phyloP scores from a whole-genome alignment of 2,113 vertebrate genomes.

The Otocyon megalotis region DNA sequence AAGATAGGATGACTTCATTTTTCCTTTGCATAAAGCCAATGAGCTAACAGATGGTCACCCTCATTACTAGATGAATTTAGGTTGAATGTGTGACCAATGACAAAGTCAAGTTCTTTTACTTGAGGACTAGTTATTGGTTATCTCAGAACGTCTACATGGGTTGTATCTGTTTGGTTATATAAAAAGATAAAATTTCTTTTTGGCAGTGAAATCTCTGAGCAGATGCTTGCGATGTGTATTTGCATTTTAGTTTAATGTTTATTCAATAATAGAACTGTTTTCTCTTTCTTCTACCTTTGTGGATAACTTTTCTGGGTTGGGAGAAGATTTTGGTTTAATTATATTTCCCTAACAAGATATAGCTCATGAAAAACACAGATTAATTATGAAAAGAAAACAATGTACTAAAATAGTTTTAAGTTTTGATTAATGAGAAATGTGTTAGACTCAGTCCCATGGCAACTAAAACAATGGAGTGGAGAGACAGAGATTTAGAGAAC shows the following conservation, averaged over 20 bases:
- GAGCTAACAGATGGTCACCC: not conserved
- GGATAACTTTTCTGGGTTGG: not conserved
- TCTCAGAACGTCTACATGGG: not conserved
- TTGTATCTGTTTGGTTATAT: not conserved
- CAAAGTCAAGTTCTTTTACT: not conserved
- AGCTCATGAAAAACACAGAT: not conserved
- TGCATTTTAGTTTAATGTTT: not conserved
- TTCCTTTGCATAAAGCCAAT: not conserved
- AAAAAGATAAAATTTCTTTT: not conserved
- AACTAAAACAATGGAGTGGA: not conserved
- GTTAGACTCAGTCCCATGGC: not conserved
- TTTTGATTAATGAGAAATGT: not conserved
- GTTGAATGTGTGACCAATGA: not conserved
- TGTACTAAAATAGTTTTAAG: not conserved
- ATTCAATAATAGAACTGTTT: not conserved
- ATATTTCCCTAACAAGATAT: not conserved
- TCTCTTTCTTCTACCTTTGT: not conserved
- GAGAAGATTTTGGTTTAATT: not conserved
- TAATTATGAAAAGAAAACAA: not conserved
- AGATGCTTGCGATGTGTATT: not conserved
- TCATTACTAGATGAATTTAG: not conserved
- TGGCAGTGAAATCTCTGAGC: not conserved
- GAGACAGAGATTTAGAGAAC: not conserved
- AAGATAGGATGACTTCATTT: not conserved
- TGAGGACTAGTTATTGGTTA: not conserved